phyloP scores from a whole-genome alignment of 2,888 invertebrate genomes.

The Amphiduros pacificus region DNA sequence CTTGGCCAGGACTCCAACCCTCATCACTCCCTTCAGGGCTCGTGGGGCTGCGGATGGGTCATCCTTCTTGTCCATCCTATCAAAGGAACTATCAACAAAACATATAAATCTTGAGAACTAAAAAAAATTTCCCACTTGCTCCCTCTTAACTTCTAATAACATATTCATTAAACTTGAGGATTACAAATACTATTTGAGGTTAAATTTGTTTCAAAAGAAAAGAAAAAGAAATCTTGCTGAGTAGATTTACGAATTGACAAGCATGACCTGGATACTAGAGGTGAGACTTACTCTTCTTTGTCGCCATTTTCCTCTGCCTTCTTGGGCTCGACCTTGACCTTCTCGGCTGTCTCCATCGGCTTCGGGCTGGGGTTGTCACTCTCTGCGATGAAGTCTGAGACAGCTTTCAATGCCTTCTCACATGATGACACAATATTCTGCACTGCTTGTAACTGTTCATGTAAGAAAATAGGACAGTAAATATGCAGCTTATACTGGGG shows the following conservation, averaged over 20 bases:
- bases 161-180: too few relatives aligned
- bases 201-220: too few relatives aligned
- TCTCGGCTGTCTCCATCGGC: slow-evolving; percentile 32
- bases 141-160: too few relatives aligned
- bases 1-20: slow-evolving; percentile 88
- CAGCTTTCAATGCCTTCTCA: slow-evolving; percentile 90
- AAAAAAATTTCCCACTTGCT: too few relatives aligned
- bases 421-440: slow-evolving; percentile 91
- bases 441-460: slow-evolving; percentile 66
- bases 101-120: background rate
- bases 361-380: slow-evolving; percentile 39
- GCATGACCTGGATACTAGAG: background rate
- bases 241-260: too few relatives aligned
- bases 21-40: slow-evolving; percentile 92
- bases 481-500: background rate
- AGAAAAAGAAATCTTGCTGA: too few relatives aligned
- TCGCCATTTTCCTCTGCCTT: slow-evolving; percentile 11
- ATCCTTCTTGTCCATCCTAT: slow-evolving; percentile 22
- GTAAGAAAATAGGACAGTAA: too few relatives aligned
- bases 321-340: slow-evolving; percentile 22
- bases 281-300: slow-evolving; percentile 49
- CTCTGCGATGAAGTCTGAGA: slow-evolving; percentile 72
- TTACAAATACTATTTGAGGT: too few relatives aligned
- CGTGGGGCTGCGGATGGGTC: slow-evolving; percentile 58
- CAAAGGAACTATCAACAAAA: background rate